Base-by-base conservation (phyloP, 2,888 invertebrate species). In the Malthinus flaveolus region DNA sequence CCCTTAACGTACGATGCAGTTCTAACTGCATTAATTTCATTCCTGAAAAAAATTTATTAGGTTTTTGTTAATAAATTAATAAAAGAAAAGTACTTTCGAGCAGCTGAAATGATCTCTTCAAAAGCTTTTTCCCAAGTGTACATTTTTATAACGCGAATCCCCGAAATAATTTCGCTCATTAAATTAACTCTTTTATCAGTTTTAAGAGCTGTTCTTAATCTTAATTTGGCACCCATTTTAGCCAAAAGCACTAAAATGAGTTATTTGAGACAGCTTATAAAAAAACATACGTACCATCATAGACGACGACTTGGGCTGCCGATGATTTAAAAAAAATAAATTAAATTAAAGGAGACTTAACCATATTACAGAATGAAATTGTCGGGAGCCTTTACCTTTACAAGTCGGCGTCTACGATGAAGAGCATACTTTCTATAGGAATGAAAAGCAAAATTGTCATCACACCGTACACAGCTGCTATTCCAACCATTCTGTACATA, bases 181-280 rank as follows among this genome's bases (percentile, higher is more conserved):
- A 95, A 82, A 3, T 93, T 85, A 7, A 97, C 91, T 52, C 97
- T 84, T 74, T 93, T 91, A 77, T 97, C 97, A 0, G 95, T 95
- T 58, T 91, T 83, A 9, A 88, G 78, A 0, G 95, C 95, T 0
- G 93, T 95, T 71, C 87, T 85, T 63, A 90, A 71, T 36, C 91
- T 84, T 15, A 15, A 42, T 3, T 6, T n/a, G 5, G 39, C 13
- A n/a, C 13, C n/a, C 2, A 15, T 9, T 15, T 42, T 42, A 15
- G 15, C 39, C 23, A 42, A 12, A 12, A 42, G 23, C 6, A 42
- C 39, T 15, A 67, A 23, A 23, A 23, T 23, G 5, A 23, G 23
- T 3, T 23, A 5, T 23, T 3, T 23, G 5, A 23, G 5, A 23
- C n/a, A n/a, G n/a, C n/a, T n/a, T n/a, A n/a, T n/a, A n/a, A n/a